These are phyloP conservation scores for Ptychodera flava DNA, from an alignment of 35 echinoderm and acorn worm genomes.

Conservation along the genomic window DNA sequence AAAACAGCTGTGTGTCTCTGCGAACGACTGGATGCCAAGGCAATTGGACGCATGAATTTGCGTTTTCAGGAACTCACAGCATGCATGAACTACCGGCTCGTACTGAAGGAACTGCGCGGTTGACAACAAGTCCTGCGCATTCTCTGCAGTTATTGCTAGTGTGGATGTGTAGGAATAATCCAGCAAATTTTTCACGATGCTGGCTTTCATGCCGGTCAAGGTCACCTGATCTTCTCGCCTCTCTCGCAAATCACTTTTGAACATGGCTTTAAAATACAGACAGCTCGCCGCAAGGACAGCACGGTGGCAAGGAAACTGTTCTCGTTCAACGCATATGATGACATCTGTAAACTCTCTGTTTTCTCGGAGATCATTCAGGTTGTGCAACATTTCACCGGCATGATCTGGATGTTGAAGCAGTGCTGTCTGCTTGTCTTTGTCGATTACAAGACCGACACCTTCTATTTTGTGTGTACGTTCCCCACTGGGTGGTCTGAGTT, in stretches of 20 bases:
- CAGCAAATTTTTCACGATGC: background rate
- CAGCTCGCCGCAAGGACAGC: constrained; percentile 31
- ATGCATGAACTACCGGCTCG: constrained; percentile 17
- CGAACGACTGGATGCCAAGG: background rate
- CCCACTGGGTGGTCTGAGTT: background rate
- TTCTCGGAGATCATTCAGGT: constrained; percentile 46
- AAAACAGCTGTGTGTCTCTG: background rate
- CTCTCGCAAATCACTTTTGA: background rate
- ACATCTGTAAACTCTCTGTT: constrained; percentile 30
- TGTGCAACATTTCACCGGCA: background rate
- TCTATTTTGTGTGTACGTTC: background rate
- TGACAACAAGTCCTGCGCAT: constrained; percentile 3
- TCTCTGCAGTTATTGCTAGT: background rate
- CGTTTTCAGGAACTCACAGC: background rate
- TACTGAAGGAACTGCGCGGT: constrained; percentile 25
- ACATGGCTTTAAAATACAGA: constrained; percentile 32
- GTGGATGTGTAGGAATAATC: background rate
- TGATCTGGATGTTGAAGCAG: background rate
- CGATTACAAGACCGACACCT: background rate
- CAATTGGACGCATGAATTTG: constrained; percentile 7
- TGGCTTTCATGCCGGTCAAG: constrained; percentile 3
- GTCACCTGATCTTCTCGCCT: background rate
- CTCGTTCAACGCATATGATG: background rate
- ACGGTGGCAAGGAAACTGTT: constrained; percentile 8
- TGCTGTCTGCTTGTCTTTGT: background rate